Conservation (phyloP, 2,797 vertebrate genomes). For the Acridotheres tristis region DNA sequence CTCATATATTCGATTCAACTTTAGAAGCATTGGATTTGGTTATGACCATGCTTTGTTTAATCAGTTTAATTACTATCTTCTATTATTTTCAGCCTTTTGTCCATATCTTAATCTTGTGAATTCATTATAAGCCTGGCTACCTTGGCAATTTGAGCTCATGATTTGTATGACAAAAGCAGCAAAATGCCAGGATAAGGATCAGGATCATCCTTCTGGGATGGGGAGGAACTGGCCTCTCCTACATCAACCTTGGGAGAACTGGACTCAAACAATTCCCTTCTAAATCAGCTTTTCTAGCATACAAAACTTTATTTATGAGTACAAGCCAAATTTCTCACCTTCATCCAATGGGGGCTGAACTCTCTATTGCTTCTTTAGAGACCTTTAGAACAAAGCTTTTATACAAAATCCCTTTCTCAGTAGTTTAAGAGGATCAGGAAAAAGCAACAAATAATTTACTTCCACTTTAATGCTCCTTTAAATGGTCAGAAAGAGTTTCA, state of each 20-base stretch:
- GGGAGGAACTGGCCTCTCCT: neutral
- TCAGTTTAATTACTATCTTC: neutral
- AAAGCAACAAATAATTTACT: slow-evolving; percentile 42
- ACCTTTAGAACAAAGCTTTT: neutral
- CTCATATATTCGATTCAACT: neutral
- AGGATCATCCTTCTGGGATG: neutral
- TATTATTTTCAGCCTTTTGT: neutral
- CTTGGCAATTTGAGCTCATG: neutral
- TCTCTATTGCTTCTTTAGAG: neutral
- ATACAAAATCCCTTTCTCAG: neutral
- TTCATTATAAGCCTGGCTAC: neutral
- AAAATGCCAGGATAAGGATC: neutral
- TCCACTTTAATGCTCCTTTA: slow-evolving; percentile 18
- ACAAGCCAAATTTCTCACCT: neutral
- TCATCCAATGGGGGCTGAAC: neutral
- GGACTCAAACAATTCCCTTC: neutral
- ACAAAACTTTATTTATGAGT: neutral
- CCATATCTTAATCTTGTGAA: neutral
- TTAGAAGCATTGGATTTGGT: neutral
- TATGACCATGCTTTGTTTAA: neutral
- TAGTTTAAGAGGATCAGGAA: slow-evolving; percentile 13
- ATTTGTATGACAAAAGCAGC: neutral
- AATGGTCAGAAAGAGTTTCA: slow-evolving; percentile 9
- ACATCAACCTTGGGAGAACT: neutral
- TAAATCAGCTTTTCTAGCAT: neutral